A percentile compares a stretch with the other conserved stretches of the same genome.
phyloP scores from a whole-genome alignment of 1,140 invertebrate genomes.

The Gonioctena quinquepunctata region DNA sequence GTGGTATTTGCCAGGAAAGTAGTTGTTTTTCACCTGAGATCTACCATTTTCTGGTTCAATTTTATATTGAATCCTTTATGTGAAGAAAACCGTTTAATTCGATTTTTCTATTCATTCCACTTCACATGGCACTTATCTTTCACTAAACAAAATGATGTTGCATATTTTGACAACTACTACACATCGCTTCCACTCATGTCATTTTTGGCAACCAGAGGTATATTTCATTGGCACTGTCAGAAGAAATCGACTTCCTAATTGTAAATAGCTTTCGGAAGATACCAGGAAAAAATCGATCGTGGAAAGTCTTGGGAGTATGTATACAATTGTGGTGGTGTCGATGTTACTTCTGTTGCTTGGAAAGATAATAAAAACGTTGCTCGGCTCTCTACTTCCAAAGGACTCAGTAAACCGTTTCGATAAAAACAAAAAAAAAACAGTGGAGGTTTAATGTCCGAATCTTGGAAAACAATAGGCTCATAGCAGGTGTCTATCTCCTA shows the following conservation, averaged over 20 bases:
- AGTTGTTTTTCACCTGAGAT: no score
- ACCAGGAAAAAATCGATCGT: not conserved
- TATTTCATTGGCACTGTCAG: not conserved
- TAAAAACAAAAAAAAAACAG: not conserved
- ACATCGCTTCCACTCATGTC: not conserved
- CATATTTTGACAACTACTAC: not conserved
- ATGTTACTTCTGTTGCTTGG: not conserved
- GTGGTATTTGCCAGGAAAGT: no score
- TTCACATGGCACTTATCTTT: no score
- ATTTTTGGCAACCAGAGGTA: slow-evolving; percentile 20
- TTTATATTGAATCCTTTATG: no score
- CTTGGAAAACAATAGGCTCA: not conserved
- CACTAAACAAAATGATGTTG: not conserved
- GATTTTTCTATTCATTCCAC: no score
- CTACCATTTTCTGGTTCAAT: no score
- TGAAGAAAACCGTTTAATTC: no score
- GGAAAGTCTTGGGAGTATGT: not conserved
- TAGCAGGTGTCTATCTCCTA: not conserved
- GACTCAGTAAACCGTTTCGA: not conserved
- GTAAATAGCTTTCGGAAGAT: not conserved
- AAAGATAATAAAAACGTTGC: not conserved
- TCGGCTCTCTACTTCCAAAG: not conserved
- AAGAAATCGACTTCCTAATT: not conserved
- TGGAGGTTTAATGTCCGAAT: not conserved
- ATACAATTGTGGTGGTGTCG: not conserved